Conservation (phyloP, 1,140 invertebrate genomes). For the Pygmarrhopalites habei region DNA sequence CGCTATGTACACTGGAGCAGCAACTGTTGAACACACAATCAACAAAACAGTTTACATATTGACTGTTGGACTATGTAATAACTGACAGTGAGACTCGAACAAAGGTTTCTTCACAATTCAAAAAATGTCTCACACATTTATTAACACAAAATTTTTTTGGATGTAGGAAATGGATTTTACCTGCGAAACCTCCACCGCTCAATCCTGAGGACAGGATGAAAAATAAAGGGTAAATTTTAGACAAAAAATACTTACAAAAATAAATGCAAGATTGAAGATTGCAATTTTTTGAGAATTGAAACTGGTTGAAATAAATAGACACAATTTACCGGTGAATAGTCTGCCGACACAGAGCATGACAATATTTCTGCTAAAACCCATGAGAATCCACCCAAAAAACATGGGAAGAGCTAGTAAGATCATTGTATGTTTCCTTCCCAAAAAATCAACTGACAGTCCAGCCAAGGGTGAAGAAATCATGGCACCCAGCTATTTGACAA, state of each 20-base stretch:
- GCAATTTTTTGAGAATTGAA: neutral
- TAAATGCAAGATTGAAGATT: neutral
- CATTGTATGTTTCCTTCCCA: conserved; percentile 49
- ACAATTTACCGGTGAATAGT: conserved; percentile 31
- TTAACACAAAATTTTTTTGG: too few relatives aligned
- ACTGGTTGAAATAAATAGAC: neutral
- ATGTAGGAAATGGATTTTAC: too few relatives aligned
- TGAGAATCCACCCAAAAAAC: conserved; percentile 12
- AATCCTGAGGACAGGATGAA: neutral
- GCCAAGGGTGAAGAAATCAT: conserved; percentile 35
- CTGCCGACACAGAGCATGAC: conserved; percentile 11
- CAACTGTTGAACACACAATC: too few relatives aligned
- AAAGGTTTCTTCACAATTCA: too few relatives aligned
- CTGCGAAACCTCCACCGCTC: conserved; percentile 11
- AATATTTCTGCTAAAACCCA: neutral
- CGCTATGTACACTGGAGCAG: conserved; percentile 47
- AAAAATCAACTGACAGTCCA: conserved; percentile 41
- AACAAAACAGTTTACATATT: too few relatives aligned
- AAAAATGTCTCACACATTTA: too few relatives aligned
- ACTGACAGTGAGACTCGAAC: too few relatives aligned
- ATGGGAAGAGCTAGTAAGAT: conserved; percentile 8
- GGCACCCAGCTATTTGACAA: too few relatives aligned
- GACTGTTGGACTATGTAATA: too few relatives aligned
- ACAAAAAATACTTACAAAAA: neutral
- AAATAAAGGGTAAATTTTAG: neutral